Conservation (phyloP, 2,113 vertebrate genomes). For the Ictalurus furcatus region DNA sequence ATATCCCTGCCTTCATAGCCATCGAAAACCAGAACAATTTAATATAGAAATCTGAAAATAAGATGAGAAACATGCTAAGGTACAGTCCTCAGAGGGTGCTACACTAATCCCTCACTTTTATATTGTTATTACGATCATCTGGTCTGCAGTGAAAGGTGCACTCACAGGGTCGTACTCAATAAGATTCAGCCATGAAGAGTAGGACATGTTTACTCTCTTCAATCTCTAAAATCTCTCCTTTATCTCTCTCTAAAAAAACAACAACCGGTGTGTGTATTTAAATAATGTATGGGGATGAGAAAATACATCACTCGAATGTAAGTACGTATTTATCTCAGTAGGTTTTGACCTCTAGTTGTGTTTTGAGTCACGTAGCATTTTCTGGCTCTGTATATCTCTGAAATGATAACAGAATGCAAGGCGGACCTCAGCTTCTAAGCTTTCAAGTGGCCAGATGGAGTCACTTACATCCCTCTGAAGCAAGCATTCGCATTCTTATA, state of each 20-base stretch:
- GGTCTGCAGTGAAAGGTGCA: neutral
- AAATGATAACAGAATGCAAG: neutral
- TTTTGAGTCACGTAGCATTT: neutral
- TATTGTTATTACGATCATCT: neutral
- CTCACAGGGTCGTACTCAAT: neutral
- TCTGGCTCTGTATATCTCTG: slow-evolving; percentile 1
- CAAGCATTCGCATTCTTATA: neutral
- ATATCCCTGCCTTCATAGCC: neutral
- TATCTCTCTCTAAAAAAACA: neutral
- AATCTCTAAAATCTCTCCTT: neutral
- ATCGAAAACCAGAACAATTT: neutral
- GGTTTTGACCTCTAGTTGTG: neutral
- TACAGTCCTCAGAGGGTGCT: neutral
- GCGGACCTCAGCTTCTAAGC: slow-evolving; percentile 17
- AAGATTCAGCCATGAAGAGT: neutral
- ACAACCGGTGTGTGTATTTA: neutral
- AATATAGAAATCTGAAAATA: neutral
- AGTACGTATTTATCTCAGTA: neutral
- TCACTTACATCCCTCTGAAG: neutral
- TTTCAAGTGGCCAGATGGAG: neutral
- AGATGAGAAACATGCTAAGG: neutral
- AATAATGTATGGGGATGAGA: neutral
- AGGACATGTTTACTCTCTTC: slow-evolving; percentile 4
- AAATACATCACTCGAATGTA: neutral
- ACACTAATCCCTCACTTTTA: neutral